These are phyloP conservation scores for Eurypyga helias DNA, from an alignment of 2,113 vertebrate species.

Conservation along the genomic window DNA sequence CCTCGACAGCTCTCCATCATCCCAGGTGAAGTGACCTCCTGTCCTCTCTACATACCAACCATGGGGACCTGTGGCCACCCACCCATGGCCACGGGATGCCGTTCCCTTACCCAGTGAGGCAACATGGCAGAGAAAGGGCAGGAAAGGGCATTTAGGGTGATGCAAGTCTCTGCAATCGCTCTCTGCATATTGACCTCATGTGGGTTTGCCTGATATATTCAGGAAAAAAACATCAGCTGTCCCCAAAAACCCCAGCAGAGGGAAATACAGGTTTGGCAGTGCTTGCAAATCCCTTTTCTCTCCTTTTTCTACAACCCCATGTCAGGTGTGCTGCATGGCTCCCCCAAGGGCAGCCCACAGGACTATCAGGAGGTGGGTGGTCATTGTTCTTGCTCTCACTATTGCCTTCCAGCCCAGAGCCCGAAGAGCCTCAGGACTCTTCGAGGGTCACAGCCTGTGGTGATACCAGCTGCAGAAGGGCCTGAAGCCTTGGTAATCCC, in stretches of 20 bases:
- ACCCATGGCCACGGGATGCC: fast-evolving
- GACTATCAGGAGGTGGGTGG: not conserved
- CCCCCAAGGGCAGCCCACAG: not conserved
- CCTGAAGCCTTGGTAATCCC: not conserved
- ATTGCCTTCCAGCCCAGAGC: conserved; percentile 32
- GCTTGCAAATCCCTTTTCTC: not conserved
- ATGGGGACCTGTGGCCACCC: not conserved
- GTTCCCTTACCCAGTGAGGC: not conserved
- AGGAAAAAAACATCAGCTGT: not conserved
- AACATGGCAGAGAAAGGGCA: not conserved
- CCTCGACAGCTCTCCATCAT: not conserved
- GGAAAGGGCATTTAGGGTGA: not conserved
- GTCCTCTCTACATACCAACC: fast-evolving
- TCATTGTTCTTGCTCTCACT: not conserved
- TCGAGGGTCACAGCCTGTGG: not conserved
- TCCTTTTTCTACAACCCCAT: not conserved
- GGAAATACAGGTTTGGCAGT: not conserved
- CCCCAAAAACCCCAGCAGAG: not conserved
- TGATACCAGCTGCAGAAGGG: not conserved
- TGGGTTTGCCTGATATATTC: not conserved
- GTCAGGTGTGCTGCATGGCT: fast-evolving
- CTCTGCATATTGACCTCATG: not conserved
- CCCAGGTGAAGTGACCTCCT: conserved; percentile 9
- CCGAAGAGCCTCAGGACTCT: not conserved
- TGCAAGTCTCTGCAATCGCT: not conserved